phyloP scores from a whole-genome alignment of 2,888 invertebrate genomes.

The Cephus nigrinus region DNA sequence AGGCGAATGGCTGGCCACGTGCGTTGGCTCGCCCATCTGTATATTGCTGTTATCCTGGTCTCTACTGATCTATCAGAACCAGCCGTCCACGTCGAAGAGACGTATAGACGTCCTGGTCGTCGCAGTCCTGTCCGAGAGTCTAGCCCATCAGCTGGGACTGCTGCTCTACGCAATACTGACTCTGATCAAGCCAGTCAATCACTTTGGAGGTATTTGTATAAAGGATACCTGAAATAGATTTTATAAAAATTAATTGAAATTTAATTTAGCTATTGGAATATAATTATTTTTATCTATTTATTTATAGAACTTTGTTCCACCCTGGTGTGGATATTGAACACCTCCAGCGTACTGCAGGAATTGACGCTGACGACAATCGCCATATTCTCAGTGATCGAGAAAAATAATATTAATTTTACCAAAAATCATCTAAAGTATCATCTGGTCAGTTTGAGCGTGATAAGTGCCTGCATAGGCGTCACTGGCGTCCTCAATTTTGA shows the following conservation, averaged over 20 bases:
- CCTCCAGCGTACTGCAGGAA: constrained; percentile 67
- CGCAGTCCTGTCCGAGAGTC: constrained; percentile 63
- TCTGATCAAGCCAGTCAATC: constrained; percentile 61
- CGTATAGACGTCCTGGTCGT: constrained; percentile 68
- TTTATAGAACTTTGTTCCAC: constrained; percentile 62
- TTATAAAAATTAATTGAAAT: background rate
- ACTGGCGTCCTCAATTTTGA: constrained; percentile 66
- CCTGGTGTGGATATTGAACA: constrained; percentile 66
- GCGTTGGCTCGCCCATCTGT: constrained; percentile 66
- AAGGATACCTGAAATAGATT: background rate
- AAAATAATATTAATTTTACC: constrained; percentile 48
- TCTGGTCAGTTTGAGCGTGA: constrained; percentile 65
- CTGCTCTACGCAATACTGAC: constrained; percentile 62
- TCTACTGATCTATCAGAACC: constrained; percentile 67
- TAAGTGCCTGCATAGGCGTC: constrained; percentile 67
- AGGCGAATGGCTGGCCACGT: constrained; percentile 66
- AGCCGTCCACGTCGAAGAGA: constrained; percentile 61
- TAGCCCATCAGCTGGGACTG: constrained; percentile 63
- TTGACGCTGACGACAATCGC: constrained; percentile 66
- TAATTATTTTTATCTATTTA: background rate
- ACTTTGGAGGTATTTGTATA: constrained; percentile 52
- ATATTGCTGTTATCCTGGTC: constrained; percentile 66
- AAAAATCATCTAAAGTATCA: constrained; percentile 66
- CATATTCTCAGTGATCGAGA: constrained; percentile 54
- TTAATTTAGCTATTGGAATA: background rate